phyloP scores from a whole-genome alignment of 1,140 invertebrate genomes.

The Phocides pigmalion region DNA sequence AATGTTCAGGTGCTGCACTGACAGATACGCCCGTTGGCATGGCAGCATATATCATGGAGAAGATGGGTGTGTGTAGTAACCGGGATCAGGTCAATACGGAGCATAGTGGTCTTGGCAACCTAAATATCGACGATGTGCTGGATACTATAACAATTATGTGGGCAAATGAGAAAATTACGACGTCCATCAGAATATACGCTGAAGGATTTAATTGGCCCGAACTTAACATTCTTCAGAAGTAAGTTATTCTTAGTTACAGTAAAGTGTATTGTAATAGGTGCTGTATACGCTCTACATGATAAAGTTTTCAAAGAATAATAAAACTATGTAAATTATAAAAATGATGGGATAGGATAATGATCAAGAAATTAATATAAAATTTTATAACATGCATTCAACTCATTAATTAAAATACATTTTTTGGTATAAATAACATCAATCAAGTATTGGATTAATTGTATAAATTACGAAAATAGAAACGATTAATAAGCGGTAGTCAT shows the following conservation, averaged over 20 bases:
- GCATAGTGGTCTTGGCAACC: conserved; percentile 90
- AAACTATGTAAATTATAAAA: too few species aligned
- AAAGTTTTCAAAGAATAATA: not conserved
- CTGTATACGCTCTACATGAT: not conserved
- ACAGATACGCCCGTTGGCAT: conserved; percentile 89
- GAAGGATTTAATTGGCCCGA: conserved; percentile 84
- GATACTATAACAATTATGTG: conserved; percentile 96
- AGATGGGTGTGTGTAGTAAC: conserved; percentile 92
- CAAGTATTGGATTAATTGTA: too few species aligned
- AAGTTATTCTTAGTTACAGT: conserved; percentile 36
- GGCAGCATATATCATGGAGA: conserved; percentile 93
- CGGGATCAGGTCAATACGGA: conserved; percentile 81
- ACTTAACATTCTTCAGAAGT: conserved; percentile 56
- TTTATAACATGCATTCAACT: too few species aligned
- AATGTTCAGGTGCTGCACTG: conserved; percentile 84
- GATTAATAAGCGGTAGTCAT: too few species aligned
- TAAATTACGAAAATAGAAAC: too few species aligned
- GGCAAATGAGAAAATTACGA: conserved; percentile 90
- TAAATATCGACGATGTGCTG: conserved; percentile 90
- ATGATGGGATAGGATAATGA: too few species aligned
- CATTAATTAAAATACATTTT: too few species aligned
- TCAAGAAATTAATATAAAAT: too few species aligned
- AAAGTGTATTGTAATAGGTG: not conserved
- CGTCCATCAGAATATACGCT: conserved; percentile 90
- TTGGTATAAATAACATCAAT: too few species aligned